phyloP scores from a whole-genome alignment of 1,140 invertebrate genomes.

The Tetragonula clypearis region DNA sequence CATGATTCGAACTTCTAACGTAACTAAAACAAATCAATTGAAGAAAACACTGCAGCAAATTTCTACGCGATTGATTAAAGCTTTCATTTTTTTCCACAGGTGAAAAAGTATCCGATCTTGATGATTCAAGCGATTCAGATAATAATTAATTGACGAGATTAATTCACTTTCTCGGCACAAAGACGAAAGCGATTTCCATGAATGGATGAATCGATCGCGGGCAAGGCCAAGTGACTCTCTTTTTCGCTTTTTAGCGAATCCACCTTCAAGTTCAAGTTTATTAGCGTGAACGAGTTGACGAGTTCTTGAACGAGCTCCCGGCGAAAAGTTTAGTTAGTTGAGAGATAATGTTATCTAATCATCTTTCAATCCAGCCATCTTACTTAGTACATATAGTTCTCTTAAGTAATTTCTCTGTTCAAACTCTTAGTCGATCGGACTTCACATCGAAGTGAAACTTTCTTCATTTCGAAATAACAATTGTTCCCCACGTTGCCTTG shows the following conservation, averaged over 20 bases:
- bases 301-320: not conserved
- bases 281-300: not conserved
- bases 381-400: not conserved
- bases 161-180: not conserved
- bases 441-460: too few relatives aligned
- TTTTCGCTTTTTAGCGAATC: conserved; percentile 16
- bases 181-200: conserved; percentile 14
- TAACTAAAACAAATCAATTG: not conserved
- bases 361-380: not conserved
- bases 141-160: not conserved
- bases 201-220: conserved; percentile 28
- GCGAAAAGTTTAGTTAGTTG: not conserved
- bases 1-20: too few relatives aligned
- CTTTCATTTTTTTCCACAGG: not conserved
- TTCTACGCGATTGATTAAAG: not conserved
- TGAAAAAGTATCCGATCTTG: not conserved
- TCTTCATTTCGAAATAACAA: not conserved
- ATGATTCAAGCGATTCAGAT: not conserved
- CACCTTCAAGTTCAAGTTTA: conserved; percentile 34
- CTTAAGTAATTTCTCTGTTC: not conserved
- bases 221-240: conserved; percentile 29
- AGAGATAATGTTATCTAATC: not conserved
- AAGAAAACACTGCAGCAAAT: not conserved
- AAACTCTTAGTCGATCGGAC: too few relatives aligned
- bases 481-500: not conserved